Conservation (phyloP, 2,888 invertebrate species). For the Allophyes oxyacanthae region DNA sequence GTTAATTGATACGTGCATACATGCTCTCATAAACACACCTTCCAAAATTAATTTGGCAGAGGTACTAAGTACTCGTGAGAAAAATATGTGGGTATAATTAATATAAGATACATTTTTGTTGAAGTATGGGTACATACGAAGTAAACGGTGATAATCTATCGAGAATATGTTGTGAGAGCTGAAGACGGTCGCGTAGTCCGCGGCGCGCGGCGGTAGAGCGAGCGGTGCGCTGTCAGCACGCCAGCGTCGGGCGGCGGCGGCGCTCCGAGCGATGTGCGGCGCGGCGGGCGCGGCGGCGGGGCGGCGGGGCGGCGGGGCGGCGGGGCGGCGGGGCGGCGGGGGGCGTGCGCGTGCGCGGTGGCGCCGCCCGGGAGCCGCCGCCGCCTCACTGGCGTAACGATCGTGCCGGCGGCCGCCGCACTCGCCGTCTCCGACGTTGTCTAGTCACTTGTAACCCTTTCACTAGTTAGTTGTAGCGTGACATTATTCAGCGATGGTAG, state of each 20-base stretch:
- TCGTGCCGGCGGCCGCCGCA: too few relatives aligned
- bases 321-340: conserved; percentile 16
- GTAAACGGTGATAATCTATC: neutral
- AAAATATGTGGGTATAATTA: too few relatives aligned
- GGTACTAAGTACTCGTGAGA: too few relatives aligned
- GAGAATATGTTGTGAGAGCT: conserved; percentile 3
- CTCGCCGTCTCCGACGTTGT: too few relatives aligned
- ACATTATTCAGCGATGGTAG: too few relatives aligned
- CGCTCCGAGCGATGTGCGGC: conserved; percentile 34
- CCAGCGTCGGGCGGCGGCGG: conserved; percentile 27
- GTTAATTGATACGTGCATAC: too few relatives aligned
- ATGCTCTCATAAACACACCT: too few relatives aligned
- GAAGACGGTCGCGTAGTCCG: conserved; percentile 19
- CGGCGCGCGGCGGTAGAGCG: neutral
- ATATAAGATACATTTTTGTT: too few relatives aligned
- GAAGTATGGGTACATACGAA: too few relatives aligned
- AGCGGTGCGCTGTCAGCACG: neutral
- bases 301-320: conserved; percentile 16
- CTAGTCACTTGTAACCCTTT: too few relatives aligned
- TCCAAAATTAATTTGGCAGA: too few relatives aligned
- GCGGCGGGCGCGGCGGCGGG: conserved; percentile 28
- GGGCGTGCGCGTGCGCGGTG: neutral
- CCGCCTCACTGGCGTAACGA: neutral
- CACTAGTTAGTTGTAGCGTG: too few relatives aligned
- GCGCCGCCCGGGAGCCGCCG: neutral